phyloP scores from a whole-genome alignment of 2,113 vertebrate genomes.

The Vireo altiloquus region DNA sequence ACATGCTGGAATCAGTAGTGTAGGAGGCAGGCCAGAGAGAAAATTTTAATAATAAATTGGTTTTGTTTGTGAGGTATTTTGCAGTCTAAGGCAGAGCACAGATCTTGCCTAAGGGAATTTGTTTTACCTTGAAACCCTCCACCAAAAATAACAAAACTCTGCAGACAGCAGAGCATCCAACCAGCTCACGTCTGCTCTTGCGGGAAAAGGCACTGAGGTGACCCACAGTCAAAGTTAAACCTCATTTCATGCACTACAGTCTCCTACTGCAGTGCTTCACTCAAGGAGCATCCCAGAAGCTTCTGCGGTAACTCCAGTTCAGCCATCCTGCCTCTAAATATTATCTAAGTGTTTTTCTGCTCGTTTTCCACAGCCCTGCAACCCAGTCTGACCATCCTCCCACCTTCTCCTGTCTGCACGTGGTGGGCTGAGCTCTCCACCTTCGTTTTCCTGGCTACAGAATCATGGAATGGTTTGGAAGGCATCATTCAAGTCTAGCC shows the following conservation, averaged over 20 bases:
- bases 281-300: neutral
- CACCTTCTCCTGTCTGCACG: accelerated
- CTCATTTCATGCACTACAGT: neutral
- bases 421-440: neutral
- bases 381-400: neutral
- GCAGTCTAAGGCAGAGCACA: neutral
- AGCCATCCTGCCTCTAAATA: neutral
- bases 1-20: neutral
- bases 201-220: neutral
- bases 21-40: neutral
- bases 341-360: accelerated
- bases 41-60: neutral
- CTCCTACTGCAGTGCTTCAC: neutral
- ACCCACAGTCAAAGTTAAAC: neutral
- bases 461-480: neutral
- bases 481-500: accelerated
- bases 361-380: neutral
- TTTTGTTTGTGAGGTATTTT: neutral
- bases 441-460: neutral
- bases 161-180: neutral
- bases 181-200: neutral
- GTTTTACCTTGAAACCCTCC: neutral
- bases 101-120: neutral
- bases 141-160: neutral
- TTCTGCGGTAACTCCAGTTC: neutral